Evolutionary conservation across 2,113 vertebrate genomes (phyloP), one percentile per base, ranked within the genome.

Genomic region (Cyprinodon variegatus): DNA sequence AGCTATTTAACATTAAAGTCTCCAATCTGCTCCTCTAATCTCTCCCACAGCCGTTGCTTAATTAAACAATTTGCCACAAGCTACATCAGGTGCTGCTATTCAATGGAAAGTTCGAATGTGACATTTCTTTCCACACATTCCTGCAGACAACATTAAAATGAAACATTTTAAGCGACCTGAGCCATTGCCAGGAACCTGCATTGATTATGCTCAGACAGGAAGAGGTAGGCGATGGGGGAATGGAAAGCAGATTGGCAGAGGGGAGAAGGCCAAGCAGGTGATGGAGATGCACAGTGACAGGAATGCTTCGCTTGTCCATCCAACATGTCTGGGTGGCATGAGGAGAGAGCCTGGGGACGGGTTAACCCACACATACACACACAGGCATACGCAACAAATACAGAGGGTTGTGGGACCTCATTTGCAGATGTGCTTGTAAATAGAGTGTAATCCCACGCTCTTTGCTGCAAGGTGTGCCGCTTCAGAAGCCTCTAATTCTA

Each of bases 221-320:
- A 70, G 62, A 76, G 69, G 10, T 70, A 78, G 82, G 88, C 78
- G 75, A 84, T 60, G 67, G 78, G 71, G 66, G 72, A 66, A 73
- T 74, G 78, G 79, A 78, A 74, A 88, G 68, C 86, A 88, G 87
- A 90, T 81, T 90, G 85, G 80, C 82, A 83, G 83, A 83, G 67
- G 63, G 86, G 81, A 43, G 83, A 78, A 84, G 86, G 74, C 70
- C 43, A 59, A 79, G 83, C 74, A 78, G 81, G 82, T 87, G 91
- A 91, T 71, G 82, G 71, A 89, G 81, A 93, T 88, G 46, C 78
- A 83, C 83, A 87, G 83, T 89, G 93, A 95, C 93, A 93, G 85
- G 89, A 92, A 88, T 81, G 88, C 89, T 91, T 91, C 68, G 76
- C 90, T 89, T 82, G 80, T 87, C 89, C 84, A 72, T 93, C 92